Evolutionary conservation across 64 coral and sea anemone species (phyloP).

Genomic region (Porites australiensis): DNA sequence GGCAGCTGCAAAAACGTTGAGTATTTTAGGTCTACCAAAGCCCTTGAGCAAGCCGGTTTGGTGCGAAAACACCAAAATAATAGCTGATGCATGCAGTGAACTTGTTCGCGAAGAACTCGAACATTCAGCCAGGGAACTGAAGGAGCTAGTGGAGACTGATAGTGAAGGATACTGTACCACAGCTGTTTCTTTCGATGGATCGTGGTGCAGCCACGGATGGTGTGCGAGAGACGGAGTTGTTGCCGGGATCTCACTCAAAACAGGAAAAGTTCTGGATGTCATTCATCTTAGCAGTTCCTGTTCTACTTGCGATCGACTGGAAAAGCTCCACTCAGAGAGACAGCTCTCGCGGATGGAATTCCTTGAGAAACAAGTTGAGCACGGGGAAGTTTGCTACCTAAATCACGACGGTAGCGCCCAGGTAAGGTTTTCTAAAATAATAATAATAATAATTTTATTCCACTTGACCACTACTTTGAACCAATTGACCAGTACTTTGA

Average conservation of each 20-base stretch:
- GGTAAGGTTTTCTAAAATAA: neutral
- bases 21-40: constrained; percentile 8
- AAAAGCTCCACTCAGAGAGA: neutral
- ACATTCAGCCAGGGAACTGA: neutral
- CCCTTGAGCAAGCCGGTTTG: neutral
- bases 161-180: neutral
- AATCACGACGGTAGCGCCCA: constrained; percentile 73
- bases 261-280: constrained; percentile 74
- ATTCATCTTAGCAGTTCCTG: constrained; percentile 40
- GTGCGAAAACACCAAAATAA: constrained; percentile 8
- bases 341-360: constrained; percentile 33
- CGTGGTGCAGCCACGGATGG: constrained; percentile 49
- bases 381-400: constrained; percentile 47
- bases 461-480: too few relatives aligned
- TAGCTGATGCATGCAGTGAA: constrained; percentile 7
- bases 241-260: constrained; percentile 67
- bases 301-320: constrained; percentile 51
- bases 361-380: constrained; percentile 39
- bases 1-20: neutral
- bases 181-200: neutral
- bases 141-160: constrained; percentile 6
- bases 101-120: neutral
- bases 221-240: constrained; percentile 63
- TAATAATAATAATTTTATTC: too few relatives aligned
- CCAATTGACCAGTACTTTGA: too few relatives aligned